Base-by-base conservation (phyloP, 1,140 invertebrate genomes). In the Orius insidiosus region DNA sequence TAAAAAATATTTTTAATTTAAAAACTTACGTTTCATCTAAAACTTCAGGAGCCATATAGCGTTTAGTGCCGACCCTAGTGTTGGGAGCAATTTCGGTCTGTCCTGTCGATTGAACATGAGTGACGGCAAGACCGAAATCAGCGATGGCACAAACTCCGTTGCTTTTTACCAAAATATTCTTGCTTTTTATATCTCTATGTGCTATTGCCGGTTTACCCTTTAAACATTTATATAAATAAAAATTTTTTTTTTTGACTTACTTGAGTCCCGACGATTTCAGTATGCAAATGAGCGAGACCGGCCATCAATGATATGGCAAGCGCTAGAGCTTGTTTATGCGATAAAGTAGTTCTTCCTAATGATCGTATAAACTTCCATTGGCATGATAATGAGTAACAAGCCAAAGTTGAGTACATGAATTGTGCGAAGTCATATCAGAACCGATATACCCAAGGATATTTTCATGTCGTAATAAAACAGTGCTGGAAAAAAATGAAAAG, bases 41-140 rank as follows among this genome's bases (percentile, higher is more conserved):
- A 46, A 96, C 70, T 49, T 97, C 93, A 0, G 92, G 92, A 52
- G 85, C 79, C 89, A 96, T 95, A 62, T 97, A 98, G 11, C 93
- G 71, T 59, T 81, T 86, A 6, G 89, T 90, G 36, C 89, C 89
- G 53, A 89, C 85, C 54, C 78, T 68, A 6, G 75, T 73, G 64
- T 84, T 83, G 13, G 72, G 66, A 44, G 74, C 74, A 38, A 84
- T 62, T 55, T 83, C 77, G 33, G 82, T 61, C 52, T 72, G 69
- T 42, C 75, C 76, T 1, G 61, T 68, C 44, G 62, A 56, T 52
- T 78, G 75, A 47, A 77, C 73, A 56, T 87, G 87, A 11, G 82
- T 88, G 0, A 84, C 80, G 0, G 89, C 87, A 46, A 95, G 67
- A 15, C 90, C 88, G 57, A 96, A 87, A 68, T 97, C 92, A 13